Base-by-base conservation (phyloP, 2,113 vertebrate species). In the Pomatorhinus ruficollis region DNA sequence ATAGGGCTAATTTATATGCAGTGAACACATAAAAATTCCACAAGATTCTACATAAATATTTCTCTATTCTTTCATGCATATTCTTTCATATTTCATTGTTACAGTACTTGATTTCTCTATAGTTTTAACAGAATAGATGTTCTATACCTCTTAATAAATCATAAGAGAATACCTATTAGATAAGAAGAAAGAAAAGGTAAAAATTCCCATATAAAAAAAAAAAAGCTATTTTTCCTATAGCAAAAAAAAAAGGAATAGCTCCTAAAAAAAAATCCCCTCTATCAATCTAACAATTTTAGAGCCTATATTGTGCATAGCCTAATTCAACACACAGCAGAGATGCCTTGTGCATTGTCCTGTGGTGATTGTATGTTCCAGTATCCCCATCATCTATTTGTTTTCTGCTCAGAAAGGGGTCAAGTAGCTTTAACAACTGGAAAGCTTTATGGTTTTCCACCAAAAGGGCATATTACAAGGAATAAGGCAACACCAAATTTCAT, bases 61-160 rank as follows among this genome's bases (percentile, higher is more conserved):
- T 82, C 44, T 80, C 65, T 71, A 35, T 53, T 12, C 8, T 93
- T 95, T 96, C 80, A 56, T 72, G 66, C 60, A 78, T n/a, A n/a
- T n/a, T n/a, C n/a, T n/a, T n/a, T n/a, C n/a, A 63, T 86, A 89
- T 89, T 61, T 91, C 79, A 70, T 90, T 89, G 63, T 60, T 92
- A 75, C 70, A 90, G 40, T 30, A 74, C 53, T 92, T 92, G 69
- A 91, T 96, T 95, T 87, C 60, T 93, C 60, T 60, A 69, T n/a
- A 85, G 52, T 93, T 94, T 88, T 93, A 95, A 66, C 33, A 70
- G 85, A 90, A 78, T 71, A 49, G 57, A 50, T 22, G 7, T 57
- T 76, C 63, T 80, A 47, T 39, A 79, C 37, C 31, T 90, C 63
- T 94, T 87, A 95, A 95, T 79, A 95, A 96, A 93, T 93, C 76